Percentiles rank a stretch among this genome's conserved stretches.
phyloP scores from a whole-genome alignment of 2,888 invertebrate genomes.

The Eupithecia vulgata region DNA sequence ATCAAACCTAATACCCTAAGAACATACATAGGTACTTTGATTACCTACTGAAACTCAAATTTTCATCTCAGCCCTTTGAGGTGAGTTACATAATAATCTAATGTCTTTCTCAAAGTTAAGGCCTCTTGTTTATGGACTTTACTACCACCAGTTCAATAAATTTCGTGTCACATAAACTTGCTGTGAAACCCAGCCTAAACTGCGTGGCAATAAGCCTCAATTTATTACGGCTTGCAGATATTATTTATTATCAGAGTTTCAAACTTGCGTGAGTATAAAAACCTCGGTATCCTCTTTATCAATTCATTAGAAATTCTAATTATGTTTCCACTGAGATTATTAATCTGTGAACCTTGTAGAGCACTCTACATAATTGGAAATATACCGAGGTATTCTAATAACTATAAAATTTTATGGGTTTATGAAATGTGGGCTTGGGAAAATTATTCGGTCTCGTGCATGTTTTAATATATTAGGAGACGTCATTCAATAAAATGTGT shows the following conservation, averaged over 20 bases:
- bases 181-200: conserved; percentile 24
- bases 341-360: conserved; percentile 21
- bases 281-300: conserved; percentile 27
- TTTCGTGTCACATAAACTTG: conserved; percentile 28
- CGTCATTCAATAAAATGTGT: background rate
- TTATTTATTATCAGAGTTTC: conserved; percentile 26
- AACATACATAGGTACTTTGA: too few relatives aligned
- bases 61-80: background rate
- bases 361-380: conserved; percentile 34
- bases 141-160: conserved; percentile 21
- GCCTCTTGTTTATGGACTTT: conserved; percentile 21
- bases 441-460: background rate
- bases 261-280: conserved; percentile 25
- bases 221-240: conserved; percentile 26
- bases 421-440: conserved; percentile 8
- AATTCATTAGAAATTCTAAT: conserved; percentile 37
- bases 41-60: background rate
- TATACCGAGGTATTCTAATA: conserved; percentile 23
- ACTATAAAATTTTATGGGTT: conserved; percentile 33
- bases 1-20: too few relatives aligned
- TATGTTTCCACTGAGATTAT: conserved; percentile 26
- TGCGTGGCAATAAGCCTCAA: conserved; percentile 26
- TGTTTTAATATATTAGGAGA: background rate
- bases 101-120: background rate
- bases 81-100: background rate